Evolutionary conservation across 1,140 invertebrate genomes (phyloP), one percentile per base, ranked within the genome.

Genomic region (Sitobion miscanthi): DNA sequence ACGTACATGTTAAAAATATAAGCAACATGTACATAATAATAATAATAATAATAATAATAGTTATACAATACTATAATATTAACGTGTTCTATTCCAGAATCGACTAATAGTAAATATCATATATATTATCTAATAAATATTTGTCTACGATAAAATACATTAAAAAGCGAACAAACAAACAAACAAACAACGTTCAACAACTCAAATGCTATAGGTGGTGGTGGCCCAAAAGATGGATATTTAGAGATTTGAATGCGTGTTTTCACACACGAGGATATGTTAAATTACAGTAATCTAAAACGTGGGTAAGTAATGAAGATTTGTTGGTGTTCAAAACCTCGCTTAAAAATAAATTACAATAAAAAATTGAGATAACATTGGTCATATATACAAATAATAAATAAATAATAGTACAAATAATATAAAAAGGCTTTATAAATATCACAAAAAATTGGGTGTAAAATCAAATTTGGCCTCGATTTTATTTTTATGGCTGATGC

Each of bases 121-220:
- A 52, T 88, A 88, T 88, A 88, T 77, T 42, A 85, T 93, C 91
- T 93, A 93, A 85, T 93, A 93, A 93, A 93, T 93, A 93, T 93
- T 93, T 93, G 9, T 93, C n/a, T 93, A 93, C 47, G 38, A 93
- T 93, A 93, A 82, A 92, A 92, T 92, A 82, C 62, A 52, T 83
- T 82, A 83, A 57, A 93, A 93, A 93, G 91, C 91, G 47, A 93
- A 85, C 82, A 54, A 92, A 54, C 49, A 93, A 92, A 54, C 49
- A 93, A 77, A 77, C 62, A 77, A 93, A 93, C 91, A 93, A 83
- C 69, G n/a, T 86, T 42, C 42, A 85, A 93, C 91, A 57, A 93
- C 11, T 52, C 82, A 21, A 91, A 91, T 77, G 35, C 42, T 77
- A 91, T 45, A 69, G 6, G 54, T 69, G 38, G 14, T 62, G 38